A percentile compares a stretch with the other conserved stretches of the same genome.
Evolutionary conservation across 2,797 vertebrate species (phyloP).

Genomic region (Smutsia gigantea): DNA sequence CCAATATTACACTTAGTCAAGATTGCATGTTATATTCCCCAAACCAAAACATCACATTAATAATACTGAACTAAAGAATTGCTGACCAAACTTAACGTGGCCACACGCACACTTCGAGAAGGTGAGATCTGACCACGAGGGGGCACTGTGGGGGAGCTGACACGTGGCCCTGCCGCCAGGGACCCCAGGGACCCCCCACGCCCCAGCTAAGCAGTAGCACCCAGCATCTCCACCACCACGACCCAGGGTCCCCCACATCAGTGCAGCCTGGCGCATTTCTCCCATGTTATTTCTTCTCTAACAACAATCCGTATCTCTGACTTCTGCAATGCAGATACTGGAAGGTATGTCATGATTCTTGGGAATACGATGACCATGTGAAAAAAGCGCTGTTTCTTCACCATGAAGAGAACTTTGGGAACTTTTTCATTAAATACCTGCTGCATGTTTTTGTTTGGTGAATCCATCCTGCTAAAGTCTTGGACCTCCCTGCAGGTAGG

Average conservation of each 20-base stretch:
- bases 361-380: not conserved
- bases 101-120: not conserved
- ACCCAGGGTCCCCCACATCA: not conserved
- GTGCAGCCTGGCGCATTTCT: not conserved
- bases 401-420: not conserved
- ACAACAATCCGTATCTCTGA: not conserved
- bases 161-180: not conserved
- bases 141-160: not conserved
- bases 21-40: not conserved
- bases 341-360: not conserved
- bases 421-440: not conserved
- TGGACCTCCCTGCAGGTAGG: not conserved
- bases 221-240: too few species aligned
- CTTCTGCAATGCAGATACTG: not conserved
- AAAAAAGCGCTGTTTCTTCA: not conserved
- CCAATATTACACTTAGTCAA: not conserved
- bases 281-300: not conserved
- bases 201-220: not conserved
- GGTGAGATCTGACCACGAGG: not conserved
- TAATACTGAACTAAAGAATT: not conserved
- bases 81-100: not conserved
- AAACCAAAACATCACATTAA: not conserved
- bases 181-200: too few species aligned
- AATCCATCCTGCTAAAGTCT: not conserved
- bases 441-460: not conserved